Evolutionary conservation across 2,888 invertebrate species (phyloP).

Genomic region (Habroteleia sp.): DNA sequence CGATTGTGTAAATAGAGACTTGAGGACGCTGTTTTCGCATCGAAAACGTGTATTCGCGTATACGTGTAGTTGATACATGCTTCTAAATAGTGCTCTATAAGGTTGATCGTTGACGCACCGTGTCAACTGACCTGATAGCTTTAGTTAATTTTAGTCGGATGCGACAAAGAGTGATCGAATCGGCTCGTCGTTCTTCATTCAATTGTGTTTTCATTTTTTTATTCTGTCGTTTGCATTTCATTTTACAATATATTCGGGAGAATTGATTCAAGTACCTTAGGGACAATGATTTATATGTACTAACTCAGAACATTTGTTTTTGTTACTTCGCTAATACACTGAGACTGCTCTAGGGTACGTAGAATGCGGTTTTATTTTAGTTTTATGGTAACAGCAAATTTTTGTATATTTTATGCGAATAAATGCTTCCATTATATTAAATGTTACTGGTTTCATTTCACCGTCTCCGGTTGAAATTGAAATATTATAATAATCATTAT

Average conservation of each 20-base stretch:
- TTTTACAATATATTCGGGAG: conserved; percentile 4
- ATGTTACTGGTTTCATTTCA: conserved; percentile 42
- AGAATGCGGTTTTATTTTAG: conserved; percentile 12
- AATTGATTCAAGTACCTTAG: conserved; percentile 3
- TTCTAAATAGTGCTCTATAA: conserved; percentile 29
- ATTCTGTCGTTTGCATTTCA: not conserved
- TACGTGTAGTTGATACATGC: conserved; percentile 5
- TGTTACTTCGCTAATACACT: not conserved
- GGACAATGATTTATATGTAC: not conserved
- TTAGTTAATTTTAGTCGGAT: too few species aligned
- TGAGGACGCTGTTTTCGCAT: conserved; percentile 40
- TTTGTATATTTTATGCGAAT: conserved; percentile 39
- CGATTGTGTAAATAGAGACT: conserved; percentile 26
- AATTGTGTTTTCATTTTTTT: conserved; percentile 3
- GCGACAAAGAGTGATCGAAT: not conserved
- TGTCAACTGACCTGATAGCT: conserved; percentile 5
- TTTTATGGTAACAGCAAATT: conserved; percentile 4
- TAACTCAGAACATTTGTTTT: not conserved
- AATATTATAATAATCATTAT: not conserved
- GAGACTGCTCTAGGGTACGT: conserved; percentile 13
- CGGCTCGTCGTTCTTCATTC: not conserved
- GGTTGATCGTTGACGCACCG: conserved; percentile 11
- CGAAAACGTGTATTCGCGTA: conserved; percentile 31
- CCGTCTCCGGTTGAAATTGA: conserved; percentile 3
- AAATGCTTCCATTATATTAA: conserved; percentile 31